phyloP scores from a whole-genome alignment of 2,888 invertebrate species.

The Drosophila kuntzei region DNA sequence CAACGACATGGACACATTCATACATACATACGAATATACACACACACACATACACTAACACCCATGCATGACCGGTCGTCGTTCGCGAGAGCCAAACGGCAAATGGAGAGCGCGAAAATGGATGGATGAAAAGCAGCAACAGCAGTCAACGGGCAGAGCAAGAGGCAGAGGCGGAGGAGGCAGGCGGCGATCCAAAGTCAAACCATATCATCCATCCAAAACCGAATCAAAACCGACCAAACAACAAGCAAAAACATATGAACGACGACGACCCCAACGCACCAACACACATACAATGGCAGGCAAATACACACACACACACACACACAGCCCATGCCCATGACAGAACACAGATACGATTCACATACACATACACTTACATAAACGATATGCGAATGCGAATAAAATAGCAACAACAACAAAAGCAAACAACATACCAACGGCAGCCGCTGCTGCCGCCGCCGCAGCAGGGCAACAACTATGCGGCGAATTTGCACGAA shows the following conservation, averaged over 20 bases:
- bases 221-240: constrained; percentile 83
- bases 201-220: constrained; percentile 83
- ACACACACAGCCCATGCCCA: constrained; percentile 35
- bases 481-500: constrained; percentile 82
- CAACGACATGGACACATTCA: constrained; percentile 18
- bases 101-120: constrained; percentile 60
- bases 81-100: constrained; percentile 63
- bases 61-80: constrained; percentile 64
- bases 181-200: constrained; percentile 59
- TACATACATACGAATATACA: constrained; percentile 31
- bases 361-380: constrained; percentile 44
- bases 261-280: constrained; percentile 67
- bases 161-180: constrained; percentile 3
- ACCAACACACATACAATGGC: constrained; percentile 46
- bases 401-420: constrained; percentile 75
- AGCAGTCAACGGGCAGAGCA: constrained; percentile 27
- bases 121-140: constrained; percentile 50
- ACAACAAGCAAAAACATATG: constrained; percentile 75
- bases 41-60: constrained; percentile 35
- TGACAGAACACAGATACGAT: constrained; percentile 50
- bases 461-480: constrained; percentile 64
- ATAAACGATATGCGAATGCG: constrained; percentile 79
- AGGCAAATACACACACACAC: constrained; percentile 36
- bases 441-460: constrained; percentile 31
- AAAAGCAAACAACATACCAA: constrained; percentile 59